phyloP scores from a whole-genome alignment of 2,888 invertebrate genomes.

The Lumbricus terrestris region DNA sequence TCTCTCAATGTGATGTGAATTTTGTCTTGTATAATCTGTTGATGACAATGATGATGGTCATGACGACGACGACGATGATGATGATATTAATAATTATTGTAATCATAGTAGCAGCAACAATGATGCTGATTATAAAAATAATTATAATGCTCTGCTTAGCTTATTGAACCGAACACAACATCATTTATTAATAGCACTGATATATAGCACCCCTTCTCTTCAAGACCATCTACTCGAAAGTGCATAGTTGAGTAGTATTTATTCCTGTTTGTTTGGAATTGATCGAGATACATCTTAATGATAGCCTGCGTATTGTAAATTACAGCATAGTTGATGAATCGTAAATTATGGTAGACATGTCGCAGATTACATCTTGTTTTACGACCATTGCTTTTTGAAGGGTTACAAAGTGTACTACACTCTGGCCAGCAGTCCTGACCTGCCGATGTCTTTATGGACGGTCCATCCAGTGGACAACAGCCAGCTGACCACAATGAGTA shows the following conservation, averaged over 20 bases:
- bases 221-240: no score
- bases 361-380: background rate
- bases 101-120: background rate
- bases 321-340: no score
- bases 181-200: no score
- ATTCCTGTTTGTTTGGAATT: no score
- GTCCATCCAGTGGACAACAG: slow-evolving; percentile 91
- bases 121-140: no score
- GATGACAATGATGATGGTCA: background rate
- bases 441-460: slow-evolving; percentile 85
- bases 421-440: slow-evolving; percentile 71
- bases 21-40: no score
- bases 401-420: slow-evolving; percentile 97
- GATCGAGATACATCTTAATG: background rate
- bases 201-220: no score
- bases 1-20: no score
- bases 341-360: no score
- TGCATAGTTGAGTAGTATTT: background rate
- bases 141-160: no score
- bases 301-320: background rate
- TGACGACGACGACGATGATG: no score
- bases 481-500: slow-evolving; percentile 73
- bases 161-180: background rate
- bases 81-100: no score
- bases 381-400: slow-evolving; percentile 63